These are phyloP conservation scores for Axis porcinus DNA, from an alignment of 2,113 vertebrate genomes.

Conservation along the genomic window DNA sequence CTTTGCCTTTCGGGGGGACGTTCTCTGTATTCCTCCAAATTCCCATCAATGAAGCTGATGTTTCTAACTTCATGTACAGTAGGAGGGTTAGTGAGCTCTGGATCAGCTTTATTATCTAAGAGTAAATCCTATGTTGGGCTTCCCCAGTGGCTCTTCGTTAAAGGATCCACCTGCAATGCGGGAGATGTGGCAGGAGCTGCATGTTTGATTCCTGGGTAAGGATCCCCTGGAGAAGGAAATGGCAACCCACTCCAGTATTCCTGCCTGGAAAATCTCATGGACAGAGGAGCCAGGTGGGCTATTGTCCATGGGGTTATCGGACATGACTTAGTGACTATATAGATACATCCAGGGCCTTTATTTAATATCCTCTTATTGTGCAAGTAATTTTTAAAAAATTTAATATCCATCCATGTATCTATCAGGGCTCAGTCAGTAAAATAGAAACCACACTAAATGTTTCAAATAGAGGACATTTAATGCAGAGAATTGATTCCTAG, in stretches of 20 bases:
- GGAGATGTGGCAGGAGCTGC: background rate
- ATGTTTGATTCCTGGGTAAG: background rate
- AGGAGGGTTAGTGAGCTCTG: background rate
- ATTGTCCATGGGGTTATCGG: background rate
- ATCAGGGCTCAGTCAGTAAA: background rate
- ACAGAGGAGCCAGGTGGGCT: rapidly evolving
- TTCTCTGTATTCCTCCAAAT: background rate
- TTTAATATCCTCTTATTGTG: background rate
- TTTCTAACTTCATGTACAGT: background rate
- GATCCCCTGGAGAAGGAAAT: background rate
- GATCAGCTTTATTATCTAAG: background rate
- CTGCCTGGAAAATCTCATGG: background rate
- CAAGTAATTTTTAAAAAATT: background rate
- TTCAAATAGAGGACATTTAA: background rate
- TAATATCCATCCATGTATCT: background rate
- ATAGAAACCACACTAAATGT: background rate
- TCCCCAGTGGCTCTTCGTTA: background rate
- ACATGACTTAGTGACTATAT: background rate
- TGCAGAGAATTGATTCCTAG: background rate
- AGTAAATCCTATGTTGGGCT: background rate
- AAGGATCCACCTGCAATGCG: background rate
- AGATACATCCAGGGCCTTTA: background rate
- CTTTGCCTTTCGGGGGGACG: background rate
- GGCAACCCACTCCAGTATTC: background rate
- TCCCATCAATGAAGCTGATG: background rate